Conservation (phyloP, 2,888 invertebrate genomes). For the Eutolmus rufibarbis region DNA sequence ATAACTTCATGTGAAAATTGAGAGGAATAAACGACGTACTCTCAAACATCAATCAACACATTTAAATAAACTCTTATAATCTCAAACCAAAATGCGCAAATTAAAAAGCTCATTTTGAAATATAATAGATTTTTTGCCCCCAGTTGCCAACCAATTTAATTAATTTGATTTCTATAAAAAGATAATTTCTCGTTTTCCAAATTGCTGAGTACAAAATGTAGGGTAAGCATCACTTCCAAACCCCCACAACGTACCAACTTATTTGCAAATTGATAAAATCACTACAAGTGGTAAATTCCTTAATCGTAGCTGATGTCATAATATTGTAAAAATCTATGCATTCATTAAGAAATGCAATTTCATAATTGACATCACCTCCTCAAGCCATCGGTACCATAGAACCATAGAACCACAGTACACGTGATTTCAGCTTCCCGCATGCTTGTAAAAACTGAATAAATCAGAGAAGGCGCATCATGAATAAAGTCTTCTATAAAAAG, state of each 20-base stretch:
- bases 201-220: neutral
- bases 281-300: neutral
- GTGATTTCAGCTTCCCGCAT: neutral
- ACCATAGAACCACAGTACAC: neutral
- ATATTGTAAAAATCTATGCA: neutral
- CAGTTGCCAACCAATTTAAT: no score
- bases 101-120: no score
- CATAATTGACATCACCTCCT: neutral
- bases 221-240: neutral
- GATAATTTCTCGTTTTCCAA: neutral
- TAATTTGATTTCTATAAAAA: no score
- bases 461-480: neutral
- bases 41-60: no score
- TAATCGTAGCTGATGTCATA: neutral
- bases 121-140: no score
- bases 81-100: no score
- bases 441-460: neutral
- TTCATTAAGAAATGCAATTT: neutral
- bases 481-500: neutral
- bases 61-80: no score
- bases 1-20: no score
- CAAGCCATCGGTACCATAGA: neutral
- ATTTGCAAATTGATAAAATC: neutral
- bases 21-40: no score
- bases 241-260: no score